These are phyloP conservation scores for Callorhinus ursinus DNA, from an alignment of 2,113 vertebrate species.

Conservation along the genomic window DNA sequence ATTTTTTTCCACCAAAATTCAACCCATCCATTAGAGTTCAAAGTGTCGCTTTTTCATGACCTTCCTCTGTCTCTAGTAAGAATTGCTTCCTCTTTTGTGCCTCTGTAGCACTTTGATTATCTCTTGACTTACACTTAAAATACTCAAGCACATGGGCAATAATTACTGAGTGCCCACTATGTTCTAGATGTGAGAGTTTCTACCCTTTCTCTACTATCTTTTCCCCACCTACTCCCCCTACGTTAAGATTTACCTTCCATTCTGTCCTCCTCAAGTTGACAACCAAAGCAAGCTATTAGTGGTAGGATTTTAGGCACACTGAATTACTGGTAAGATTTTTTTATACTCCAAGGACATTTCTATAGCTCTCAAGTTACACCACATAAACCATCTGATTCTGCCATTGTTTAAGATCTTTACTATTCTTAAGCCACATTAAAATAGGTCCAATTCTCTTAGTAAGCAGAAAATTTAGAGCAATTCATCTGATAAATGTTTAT, in stretches of 20 bases:
- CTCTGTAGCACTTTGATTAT: not conserved
- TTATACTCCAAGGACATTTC: not conserved
- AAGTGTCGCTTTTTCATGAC: not conserved
- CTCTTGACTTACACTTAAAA: not conserved
- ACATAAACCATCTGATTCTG: conserved; percentile 5
- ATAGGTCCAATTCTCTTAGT: not conserved
- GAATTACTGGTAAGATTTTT: not conserved
- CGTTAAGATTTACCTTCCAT: not conserved
- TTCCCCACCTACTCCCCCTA: not conserved
- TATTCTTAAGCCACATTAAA: conserved; percentile 20
- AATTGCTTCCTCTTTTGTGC: not conserved
- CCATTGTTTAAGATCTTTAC: not conserved
- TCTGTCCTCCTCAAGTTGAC: not conserved
- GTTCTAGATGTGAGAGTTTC: not conserved
- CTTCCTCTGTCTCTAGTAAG: not conserved
- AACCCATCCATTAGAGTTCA: not conserved
- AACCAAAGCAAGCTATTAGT: not conserved
- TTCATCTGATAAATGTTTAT: conserved; percentile 37
- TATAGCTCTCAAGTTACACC: not conserved
- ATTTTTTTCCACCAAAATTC: not conserved
- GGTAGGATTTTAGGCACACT: not conserved
- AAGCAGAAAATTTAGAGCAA: conserved; percentile 37
- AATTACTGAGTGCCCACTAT: not conserved
- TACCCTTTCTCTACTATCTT: not conserved
- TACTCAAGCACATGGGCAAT: not conserved